Base-by-base conservation (phyloP, 2,113 vertebrate genomes). In the Nycticorax nycticorax region DNA sequence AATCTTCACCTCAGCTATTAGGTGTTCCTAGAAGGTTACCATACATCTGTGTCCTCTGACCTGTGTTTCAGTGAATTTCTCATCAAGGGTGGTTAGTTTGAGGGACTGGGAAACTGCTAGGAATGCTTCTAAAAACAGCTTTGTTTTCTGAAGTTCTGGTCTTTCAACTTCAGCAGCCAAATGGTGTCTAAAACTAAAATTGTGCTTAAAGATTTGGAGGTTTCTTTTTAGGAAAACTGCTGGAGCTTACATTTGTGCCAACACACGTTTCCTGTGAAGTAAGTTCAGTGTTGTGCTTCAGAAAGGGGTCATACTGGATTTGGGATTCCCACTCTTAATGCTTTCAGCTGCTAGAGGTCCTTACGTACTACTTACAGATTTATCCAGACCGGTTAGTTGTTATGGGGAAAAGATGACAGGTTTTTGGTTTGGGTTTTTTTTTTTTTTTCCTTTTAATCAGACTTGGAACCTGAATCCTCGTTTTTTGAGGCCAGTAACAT, bases 381-480 rank as follows among this genome's bases (percentile, higher is more conserved):
- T 45, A 50, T 72, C 13, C 33, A 63, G 14, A n/a, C 20, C 0
- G 1, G 12, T 79, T 88, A 22, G 3, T 26, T 82, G 17, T 85
- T 84, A 28, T 7, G 4, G 35, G 27, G 16, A n/a, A 71, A 52
- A 69, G 21, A 50, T 9, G 32, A 30, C 0, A 5, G 1, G 1
- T 16, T 48, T 41, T 41, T 41, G 39, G 39, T 39, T 39, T 9
- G 9, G 41, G 14, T 43, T 43, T 43, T 43, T 43, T 13, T 43
- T 43, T 43, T 43, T 66, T 37, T 47, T 67, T 66, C 13, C 4
- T 72, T 55, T 73, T 39, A 55, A 24, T 79, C 21, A 10, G 19
- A 35, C 77, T 73, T 92, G 30, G 23, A 90, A 39, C 8, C 19
- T 30, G 41, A 64, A 60, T 79, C 39, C 19, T 93, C 21, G 26